Evolutionary conservation across 2,888 invertebrate genomes (phyloP).

Genomic region (Aphidius colemani): DNA sequence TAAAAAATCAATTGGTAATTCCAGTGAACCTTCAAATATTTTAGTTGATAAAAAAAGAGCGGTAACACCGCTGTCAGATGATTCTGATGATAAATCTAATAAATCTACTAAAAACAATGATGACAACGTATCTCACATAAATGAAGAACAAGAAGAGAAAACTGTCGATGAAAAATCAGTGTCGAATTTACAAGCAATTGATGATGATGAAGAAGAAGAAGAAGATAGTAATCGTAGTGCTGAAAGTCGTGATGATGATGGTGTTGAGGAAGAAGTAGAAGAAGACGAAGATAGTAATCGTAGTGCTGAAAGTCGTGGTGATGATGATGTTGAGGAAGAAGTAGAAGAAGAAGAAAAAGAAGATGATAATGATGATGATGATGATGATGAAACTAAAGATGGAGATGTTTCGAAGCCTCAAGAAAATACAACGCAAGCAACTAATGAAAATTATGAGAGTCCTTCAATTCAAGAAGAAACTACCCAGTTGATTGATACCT

Average conservation of each 20-base stretch:
- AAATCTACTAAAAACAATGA: background rate
- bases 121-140: background rate
- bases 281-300: slow-evolving; percentile 1
- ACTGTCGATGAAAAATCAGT: background rate
- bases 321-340: background rate
- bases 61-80: background rate
- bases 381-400: background rate
- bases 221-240: background rate
- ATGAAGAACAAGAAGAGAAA: background rate
- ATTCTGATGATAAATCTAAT: background rate
- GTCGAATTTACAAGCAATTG: background rate
- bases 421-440: no score
- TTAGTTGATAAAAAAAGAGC: background rate
- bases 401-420: background rate
- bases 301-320: background rate
- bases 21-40: background rate
- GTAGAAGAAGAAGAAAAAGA: background rate
- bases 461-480: no score
- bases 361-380: background rate
- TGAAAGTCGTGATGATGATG: slow-evolving; percentile 17
- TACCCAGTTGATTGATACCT: no score
- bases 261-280: slow-evolving; percentile 4
- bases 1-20: background rate
- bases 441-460: no score
- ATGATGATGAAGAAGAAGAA: background rate